Conservation (phyloP, 1,140 invertebrate species). For the Micrasema minimum region DNA sequence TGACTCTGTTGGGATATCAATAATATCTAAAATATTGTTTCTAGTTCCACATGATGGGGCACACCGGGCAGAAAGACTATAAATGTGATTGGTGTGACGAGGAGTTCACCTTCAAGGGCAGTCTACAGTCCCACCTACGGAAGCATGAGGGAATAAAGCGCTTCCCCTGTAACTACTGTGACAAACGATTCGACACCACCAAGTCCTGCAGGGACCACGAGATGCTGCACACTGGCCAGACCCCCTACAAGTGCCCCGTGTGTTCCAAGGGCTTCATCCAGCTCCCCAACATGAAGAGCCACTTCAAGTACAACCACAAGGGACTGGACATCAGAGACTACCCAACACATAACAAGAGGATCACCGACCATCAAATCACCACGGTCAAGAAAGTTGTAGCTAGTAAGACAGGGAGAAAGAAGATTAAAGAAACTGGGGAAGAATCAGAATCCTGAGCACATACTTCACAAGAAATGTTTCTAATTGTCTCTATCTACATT, state of each 20-base stretch:
- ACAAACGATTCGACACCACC: conserved; percentile 55
- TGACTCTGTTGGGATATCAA: too few species aligned
- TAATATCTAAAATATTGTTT: too few species aligned
- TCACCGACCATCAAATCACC: too few species aligned
- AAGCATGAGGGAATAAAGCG: conserved; percentile 57
- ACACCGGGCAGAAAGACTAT: conserved; percentile 45
- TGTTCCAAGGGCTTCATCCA: conserved; percentile 65
- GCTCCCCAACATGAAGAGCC: conserved; percentile 55
- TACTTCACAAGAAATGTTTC: too few species aligned
- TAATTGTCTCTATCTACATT: too few species aligned
- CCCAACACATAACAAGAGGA: conserved; percentile 26
- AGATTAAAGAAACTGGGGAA: too few species aligned
- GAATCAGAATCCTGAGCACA: too few species aligned
- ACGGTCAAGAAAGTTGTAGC: too few species aligned
- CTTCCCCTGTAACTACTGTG: conserved; percentile 58
- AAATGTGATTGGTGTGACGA: conserved; percentile 40
- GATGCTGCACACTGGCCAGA: conserved; percentile 65
- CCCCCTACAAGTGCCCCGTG: conserved; percentile 65
- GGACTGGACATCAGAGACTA: conserved; percentile 38
- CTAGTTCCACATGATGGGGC: conserved; percentile 44
- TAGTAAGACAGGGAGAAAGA: too few species aligned
- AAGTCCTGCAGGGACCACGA: conserved; percentile 58
- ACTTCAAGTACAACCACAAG: conserved; percentile 51
- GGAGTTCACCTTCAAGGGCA: conserved; percentile 32
- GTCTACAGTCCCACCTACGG: conserved; percentile 40